Evolutionary conservation across 92 coral and sea anemone genomes (phyloP), one percentile per base, ranked within the genome.

Genomic region (Anthopleura xanthogrammica): DNA sequence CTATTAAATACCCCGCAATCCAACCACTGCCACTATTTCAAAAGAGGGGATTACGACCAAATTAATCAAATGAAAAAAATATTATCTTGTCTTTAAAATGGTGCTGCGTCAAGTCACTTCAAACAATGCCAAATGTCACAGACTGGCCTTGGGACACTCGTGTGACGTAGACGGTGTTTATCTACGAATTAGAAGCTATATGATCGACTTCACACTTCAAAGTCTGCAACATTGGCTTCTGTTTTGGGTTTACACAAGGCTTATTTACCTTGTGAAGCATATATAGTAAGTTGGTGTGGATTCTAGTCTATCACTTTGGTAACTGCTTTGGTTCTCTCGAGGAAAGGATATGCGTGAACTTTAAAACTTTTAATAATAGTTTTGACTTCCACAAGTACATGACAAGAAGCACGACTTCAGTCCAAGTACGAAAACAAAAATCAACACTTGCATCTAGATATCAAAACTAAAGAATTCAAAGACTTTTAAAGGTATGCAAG

Each of bases 141-240:
- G 17, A 17, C 4, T 5, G 12, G 14, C 42, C 50, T 42, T 68
- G 2, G 16, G 74, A 68, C 14, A 29, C 74, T 68, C 13, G 43
- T 23, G 42, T 68, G 74, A 68, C 74, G 74, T 36, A 68, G 4
- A 68, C 8, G 7, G 41, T 68, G 74, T 68, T 68, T 68, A 29
- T 9, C 74, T 23, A 36, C 17, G 74, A 68, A 68, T 68, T 68
- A 68, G 74, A 68, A 68, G 74, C 74, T 23, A 22, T 68, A 68
- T n/a, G 10, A 29, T 68, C 11, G 41, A 68, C 41, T 10, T 68
- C 74, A 14, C 19, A 36, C 74, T 68, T 68, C 74, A 68, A n/a
- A 68, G 74, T 36, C 74, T 68, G 74, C 74, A 68, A 68, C 74
- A 68, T 29, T 68, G 74, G 42, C 74, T 68, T 68, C 4, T 68